Percentiles rank a stretch among this genome's conserved stretches.
Conservation (phyloP, 2,888 invertebrate species). For the Matsumyia berberina region DNA sequence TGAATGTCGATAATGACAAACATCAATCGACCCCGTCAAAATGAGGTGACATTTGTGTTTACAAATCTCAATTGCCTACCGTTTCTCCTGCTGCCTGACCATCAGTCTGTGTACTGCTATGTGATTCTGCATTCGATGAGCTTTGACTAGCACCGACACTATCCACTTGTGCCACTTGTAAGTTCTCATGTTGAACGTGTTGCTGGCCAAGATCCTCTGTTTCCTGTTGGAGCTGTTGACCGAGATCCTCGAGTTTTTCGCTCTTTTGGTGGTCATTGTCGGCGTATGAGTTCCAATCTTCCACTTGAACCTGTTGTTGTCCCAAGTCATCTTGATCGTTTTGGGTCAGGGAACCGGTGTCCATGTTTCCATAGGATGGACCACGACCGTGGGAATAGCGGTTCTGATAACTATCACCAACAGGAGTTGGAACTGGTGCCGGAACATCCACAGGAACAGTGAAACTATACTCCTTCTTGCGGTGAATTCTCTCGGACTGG, state of each 20-base stretch:
- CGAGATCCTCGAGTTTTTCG: slow-evolving; percentile 74
- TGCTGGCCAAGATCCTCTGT: slow-evolving; percentile 55
- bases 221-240: slow-evolving; percentile 77
- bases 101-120: not conserved
- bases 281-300: slow-evolving; percentile 62
- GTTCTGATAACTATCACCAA: slow-evolving; percentile 9
- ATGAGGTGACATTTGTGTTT: not conserved
- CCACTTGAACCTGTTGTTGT: slow-evolving; percentile 64
- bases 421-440: slow-evolving; percentile 6
- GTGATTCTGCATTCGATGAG: slow-evolving; percentile 1
- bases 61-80: slow-evolving; percentile 23
- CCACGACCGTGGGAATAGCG: slow-evolving; percentile 46
- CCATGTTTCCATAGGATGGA: slow-evolving; percentile 34
- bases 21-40: too few species aligned
- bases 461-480: slow-evolving; percentile 77
- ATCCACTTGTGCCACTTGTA: slow-evolving; percentile 75
- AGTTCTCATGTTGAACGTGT: slow-evolving; percentile 70
- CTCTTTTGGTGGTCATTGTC: slow-evolving; percentile 59
- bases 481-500: slow-evolving; percentile 76
- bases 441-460: slow-evolving; percentile 71
- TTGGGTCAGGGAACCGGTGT: slow-evolving; percentile 30
- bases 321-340: slow-evolving; percentile 58
- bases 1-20: not conserved
- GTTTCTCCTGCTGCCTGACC: slow-evolving; percentile 34
- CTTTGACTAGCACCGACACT: slow-evolving; percentile 52